Evolutionary conservation across 53 echinoderm and acorn worm species (phyloP), one percentile per base, ranked within the genome.

Genomic region (Echinarachnius parma): DNA sequence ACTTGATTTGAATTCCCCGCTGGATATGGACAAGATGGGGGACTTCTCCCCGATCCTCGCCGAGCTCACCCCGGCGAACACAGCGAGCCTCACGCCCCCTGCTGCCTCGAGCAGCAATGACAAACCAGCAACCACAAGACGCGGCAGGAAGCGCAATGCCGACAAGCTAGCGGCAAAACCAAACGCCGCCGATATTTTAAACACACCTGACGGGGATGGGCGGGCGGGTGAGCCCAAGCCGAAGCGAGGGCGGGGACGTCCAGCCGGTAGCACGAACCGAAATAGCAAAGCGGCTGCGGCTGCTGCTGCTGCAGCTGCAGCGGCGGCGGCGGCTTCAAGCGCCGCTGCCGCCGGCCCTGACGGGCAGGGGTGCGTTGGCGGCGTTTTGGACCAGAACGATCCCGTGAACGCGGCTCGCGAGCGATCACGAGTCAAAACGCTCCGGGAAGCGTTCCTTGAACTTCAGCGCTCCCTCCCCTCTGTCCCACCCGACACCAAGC

Each of bases 401-500:
- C 87, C 77, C 36, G 82, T 78, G 30, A 94, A 94, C 61, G 95
- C 95, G 10, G 95, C 95, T 21, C 83, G 95, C 26, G 95, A 94
- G 46, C 81, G 95, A 30, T 89, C 89, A 3, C 86, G 95, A 11
- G 95, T 94, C 28, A 94, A 94, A 66, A 94, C 95, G 23, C 79
- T 94, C 16, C 75, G 90, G 34, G 89, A 89, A 31, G 95, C 95
- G 1, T 94, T 94, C 75, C 67, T 94, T 19, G 90, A 94, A 35
- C 87, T 94, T 2, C 95, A 94, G 72, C 61, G 79, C 25, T 90
- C 95, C 28, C 77, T 94, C 20, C 95, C 95, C 0, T 94, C 95
- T 4, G 95, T 94, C 0, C 95, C 90, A 16, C 95, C 95, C 59
- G 90, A 94, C 52, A 94, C 94, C 8, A 94, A 94, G 67, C 87